Conservation (phyloP, 1,140 invertebrate species). For the Acromyrmex echinatior region DNA sequence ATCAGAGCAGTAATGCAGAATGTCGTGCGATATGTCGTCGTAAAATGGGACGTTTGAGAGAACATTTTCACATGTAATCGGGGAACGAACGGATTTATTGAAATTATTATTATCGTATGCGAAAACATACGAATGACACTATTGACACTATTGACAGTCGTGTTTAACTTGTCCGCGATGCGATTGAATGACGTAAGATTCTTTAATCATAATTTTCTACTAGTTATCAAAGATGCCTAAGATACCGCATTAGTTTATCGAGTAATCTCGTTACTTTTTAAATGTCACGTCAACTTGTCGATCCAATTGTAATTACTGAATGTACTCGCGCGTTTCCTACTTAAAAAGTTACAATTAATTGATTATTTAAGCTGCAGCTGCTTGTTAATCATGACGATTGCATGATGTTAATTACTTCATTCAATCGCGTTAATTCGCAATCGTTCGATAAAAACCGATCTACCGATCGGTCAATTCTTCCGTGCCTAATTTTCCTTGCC, state of each 20-base stretch:
- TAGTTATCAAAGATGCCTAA: neutral
- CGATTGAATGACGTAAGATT: neutral
- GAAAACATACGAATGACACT: neutral
- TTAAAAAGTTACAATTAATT: neutral
- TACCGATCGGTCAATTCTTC: neutral
- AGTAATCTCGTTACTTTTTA: neutral
- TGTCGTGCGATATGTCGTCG: neutral
- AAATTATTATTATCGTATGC: neutral
- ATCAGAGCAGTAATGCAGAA: neutral
- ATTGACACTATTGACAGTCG: neutral
- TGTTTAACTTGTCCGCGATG: neutral
- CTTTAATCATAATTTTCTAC: neutral
- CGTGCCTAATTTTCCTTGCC: neutral
- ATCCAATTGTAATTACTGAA: neutral
- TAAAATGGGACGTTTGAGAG: neutral
- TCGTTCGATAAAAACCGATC: neutral
- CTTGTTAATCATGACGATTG: neutral
- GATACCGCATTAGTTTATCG: neutral
- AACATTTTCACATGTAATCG: neutral
- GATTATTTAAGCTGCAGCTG: neutral
- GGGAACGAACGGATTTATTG: neutral
- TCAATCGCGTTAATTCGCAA: neutral
- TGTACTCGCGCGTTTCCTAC: too few relatives aligned
- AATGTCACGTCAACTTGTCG: neutral
- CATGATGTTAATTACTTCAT: neutral